Conservation (phyloP, 2,888 invertebrate species). For the Argynnis bischoffii region DNA sequence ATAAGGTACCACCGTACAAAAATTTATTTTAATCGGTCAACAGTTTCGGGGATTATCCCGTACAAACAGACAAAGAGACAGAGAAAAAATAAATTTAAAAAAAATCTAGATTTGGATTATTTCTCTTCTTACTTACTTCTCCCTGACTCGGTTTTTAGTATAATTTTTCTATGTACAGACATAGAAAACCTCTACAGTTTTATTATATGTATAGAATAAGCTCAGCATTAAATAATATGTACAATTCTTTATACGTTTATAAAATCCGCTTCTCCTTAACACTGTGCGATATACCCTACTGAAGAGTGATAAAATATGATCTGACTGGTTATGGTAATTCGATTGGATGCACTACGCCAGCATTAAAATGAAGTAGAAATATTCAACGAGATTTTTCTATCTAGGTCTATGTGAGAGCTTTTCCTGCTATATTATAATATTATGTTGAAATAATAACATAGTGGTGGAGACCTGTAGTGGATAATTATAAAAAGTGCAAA, state of each 20-base stretch:
- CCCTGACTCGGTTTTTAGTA: too few species aligned
- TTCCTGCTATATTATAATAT: neutral
- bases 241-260: neutral
- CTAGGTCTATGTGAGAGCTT: conserved; percentile 10
- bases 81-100: too few species aligned
- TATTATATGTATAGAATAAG: too few species aligned
- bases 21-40: too few species aligned
- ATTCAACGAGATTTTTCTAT: conserved; percentile 19
- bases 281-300: neutral
- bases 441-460: neutral
- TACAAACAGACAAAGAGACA: too few species aligned
- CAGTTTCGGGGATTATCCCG: too few species aligned
- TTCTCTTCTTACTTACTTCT: too few species aligned
- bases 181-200: too few species aligned
- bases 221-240: neutral
- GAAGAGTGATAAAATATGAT: conserved; percentile 23
- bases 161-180: too few species aligned
- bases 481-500: too few species aligned
- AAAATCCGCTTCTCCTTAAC: neutral
- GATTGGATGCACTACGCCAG: conserved; percentile 23
- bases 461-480: neutral
- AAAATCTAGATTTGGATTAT: too few species aligned
- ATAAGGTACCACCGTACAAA: too few species aligned
- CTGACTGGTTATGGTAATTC: conserved; percentile 30
- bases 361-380: conserved; percentile 21